Conservation (phyloP, 2,888 invertebrate species). For the Caenorhabditis drosophilae region DNA sequence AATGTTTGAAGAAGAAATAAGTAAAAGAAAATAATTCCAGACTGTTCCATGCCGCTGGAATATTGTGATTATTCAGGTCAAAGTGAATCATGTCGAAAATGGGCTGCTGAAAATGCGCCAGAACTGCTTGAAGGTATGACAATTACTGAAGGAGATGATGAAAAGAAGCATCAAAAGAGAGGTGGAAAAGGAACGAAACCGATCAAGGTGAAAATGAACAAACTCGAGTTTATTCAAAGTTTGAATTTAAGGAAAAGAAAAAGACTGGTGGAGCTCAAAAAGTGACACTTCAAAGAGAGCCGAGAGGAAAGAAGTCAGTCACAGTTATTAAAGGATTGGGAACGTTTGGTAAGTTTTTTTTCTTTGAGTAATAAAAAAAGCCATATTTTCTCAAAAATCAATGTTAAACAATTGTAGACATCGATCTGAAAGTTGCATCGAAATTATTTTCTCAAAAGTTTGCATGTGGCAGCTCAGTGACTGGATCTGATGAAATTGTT, state of each 20-base stretch:
- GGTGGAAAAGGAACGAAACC: constrained; percentile 85
- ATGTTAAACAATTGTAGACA: constrained; percentile 75
- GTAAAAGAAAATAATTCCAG: constrained; percentile 18
- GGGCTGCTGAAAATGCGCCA: constrained; percentile 92
- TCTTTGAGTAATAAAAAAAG: constrained; percentile 6
- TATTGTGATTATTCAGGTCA: constrained; percentile 98
- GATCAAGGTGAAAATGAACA: constrained; percentile 6
- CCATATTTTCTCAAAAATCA: background rate
- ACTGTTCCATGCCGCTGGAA: constrained; percentile 72
- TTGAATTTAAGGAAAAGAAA: constrained; percentile 16
- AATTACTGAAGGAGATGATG: constrained; percentile 28
- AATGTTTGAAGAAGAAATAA: background rate
- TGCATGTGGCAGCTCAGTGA: constrained; percentile 98
- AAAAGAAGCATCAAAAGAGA: constrained; percentile 82
- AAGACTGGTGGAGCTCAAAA: constrained; percentile 80
- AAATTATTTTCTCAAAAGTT: constrained; percentile 97
- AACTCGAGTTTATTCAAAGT: background rate
- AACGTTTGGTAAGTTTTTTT: constrained; percentile 17
- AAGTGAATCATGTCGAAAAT: constrained; percentile 88
- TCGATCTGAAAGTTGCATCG: constrained; percentile 94
- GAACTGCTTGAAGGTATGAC: constrained; percentile 39
- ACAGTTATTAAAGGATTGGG: constrained; percentile 92
- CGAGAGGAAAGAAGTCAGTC: constrained; percentile 97
- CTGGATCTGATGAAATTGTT: constrained; percentile 93
- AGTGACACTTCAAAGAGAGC: constrained; percentile 73